Conservation (phyloP, 2,113 vertebrate species). For the Archocentrus centrarchus region DNA sequence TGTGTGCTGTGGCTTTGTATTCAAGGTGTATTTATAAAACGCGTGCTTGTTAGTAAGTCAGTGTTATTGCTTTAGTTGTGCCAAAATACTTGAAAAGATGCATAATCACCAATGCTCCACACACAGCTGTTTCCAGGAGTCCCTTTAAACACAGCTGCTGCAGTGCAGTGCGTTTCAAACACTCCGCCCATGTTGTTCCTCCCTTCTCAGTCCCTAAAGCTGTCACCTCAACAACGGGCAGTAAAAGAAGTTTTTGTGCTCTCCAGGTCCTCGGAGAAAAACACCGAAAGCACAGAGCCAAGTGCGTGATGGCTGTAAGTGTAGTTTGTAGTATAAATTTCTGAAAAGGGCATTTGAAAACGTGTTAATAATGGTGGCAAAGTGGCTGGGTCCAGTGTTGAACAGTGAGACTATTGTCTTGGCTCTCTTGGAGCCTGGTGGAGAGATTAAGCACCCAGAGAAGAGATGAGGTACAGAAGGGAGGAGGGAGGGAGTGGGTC, state of each 20-base stretch:
- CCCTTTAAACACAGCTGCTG: slow-evolving; percentile 81
- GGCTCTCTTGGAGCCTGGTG: slow-evolving; percentile 75
- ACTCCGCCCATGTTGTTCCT: slow-evolving; percentile 76
- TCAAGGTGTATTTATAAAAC: slow-evolving; percentile 62
- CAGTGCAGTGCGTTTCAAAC: slow-evolving; percentile 60
- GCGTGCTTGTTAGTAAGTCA: slow-evolving; percentile 65
- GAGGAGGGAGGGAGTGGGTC: slow-evolving; percentile 61
- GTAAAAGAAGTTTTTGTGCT: slow-evolving; percentile 73
- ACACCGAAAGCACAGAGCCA: slow-evolving; percentile 61
- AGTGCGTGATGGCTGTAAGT: slow-evolving; percentile 60
- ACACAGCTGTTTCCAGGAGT: slow-evolving; percentile 82
- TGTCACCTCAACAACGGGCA: slow-evolving; percentile 79
- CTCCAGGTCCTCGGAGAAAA: slow-evolving; percentile 56
- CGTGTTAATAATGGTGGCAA: slow-evolving; percentile 81
- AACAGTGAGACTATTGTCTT: slow-evolving; percentile 84
- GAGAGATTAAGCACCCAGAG: slow-evolving; percentile 77
- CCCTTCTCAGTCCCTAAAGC: slow-evolving; percentile 69
- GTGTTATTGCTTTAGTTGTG: slow-evolving; percentile 65
- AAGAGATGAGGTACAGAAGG: slow-evolving; percentile 75
- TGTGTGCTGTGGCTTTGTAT: slow-evolving; percentile 40
- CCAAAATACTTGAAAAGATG: slow-evolving; percentile 78
- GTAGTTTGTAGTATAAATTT: slow-evolving; percentile 68
- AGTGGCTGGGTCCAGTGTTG: slow-evolving; percentile 65
- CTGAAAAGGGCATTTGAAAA: slow-evolving; percentile 77
- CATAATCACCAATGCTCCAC: slow-evolving; percentile 69